A percentile compares a stretch with the other conserved stretches of the same genome.
Evolutionary conservation across 2,888 invertebrate species (phyloP).

Genomic region (Herminia tarsipennalis): DNA sequence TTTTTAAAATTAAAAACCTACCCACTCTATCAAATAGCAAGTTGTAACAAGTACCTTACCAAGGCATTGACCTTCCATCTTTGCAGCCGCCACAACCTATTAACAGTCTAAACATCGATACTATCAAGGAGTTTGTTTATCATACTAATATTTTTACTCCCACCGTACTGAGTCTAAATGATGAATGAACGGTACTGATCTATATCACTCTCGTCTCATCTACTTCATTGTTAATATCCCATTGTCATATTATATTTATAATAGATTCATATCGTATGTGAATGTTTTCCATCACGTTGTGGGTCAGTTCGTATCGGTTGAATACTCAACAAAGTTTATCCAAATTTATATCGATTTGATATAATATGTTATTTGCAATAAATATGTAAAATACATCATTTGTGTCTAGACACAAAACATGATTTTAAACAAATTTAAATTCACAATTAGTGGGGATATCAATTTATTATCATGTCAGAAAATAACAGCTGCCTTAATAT

Average conservation of each 20-base stretch:
- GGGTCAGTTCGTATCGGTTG: constrained; percentile 39
- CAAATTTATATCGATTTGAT: not conserved
- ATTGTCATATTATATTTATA: constrained; percentile 77
- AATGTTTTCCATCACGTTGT: constrained; percentile 54
- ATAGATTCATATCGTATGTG: constrained; percentile 66
- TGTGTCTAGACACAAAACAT: no score
- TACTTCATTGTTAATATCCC: constrained; percentile 71
- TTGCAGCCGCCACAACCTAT: constrained; percentile 42
- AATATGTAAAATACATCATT: no score
- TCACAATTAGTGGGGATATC: no score
- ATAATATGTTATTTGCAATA: no score
- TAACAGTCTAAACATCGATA: constrained; percentile 55
- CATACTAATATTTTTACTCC: constrained; percentile 54
- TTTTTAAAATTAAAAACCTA: no score
- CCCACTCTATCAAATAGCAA: no score
- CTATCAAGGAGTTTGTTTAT: constrained; percentile 59
- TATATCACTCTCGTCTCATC: constrained; percentile 61
- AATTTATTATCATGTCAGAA: no score
- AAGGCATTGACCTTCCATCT: constrained; percentile 15
- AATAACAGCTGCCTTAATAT: no score
- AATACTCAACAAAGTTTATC: not conserved
- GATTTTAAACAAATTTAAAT: no score
- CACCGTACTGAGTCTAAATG: constrained; percentile 53
- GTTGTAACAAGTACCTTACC: not conserved
- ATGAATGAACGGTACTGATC: constrained; percentile 70